Evolutionary conservation across 1,140 invertebrate species (phyloP).

Genomic region (Metaphire vulgaris): DNA sequence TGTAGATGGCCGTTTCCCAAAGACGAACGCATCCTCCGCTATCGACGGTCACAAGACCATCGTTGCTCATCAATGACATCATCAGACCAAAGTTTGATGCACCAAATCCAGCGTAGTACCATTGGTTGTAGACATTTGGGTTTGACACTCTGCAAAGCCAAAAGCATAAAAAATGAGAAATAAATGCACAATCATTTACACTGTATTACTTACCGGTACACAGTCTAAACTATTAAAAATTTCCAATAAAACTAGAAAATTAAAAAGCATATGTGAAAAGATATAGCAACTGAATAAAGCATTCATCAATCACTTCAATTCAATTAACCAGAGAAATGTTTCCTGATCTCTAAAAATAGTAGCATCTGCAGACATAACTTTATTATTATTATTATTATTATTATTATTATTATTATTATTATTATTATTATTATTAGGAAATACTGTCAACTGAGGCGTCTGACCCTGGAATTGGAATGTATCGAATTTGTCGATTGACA

Average conservation of each 20-base stretch:
- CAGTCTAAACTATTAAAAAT: no score
- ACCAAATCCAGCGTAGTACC: conserved; percentile 43
- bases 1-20: conserved; percentile 58
- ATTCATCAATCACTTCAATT: no score
- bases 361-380: no score
- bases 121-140: conserved; percentile 36
- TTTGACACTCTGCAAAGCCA: conserved; percentile 17
- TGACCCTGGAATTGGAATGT: conserved; percentile 58
- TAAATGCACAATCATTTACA: not conserved
- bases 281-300: no score
- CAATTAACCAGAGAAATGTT: no score
- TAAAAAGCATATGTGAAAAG: no score
- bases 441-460: not conserved
- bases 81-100: conserved; percentile 37
- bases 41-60: conserved; percentile 60
- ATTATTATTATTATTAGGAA: no score
- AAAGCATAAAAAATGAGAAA: not conserved
- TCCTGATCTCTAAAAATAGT: no score
- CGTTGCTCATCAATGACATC: conserved; percentile 51
- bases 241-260: no score
- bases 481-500: conserved; percentile 55
- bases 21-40: conserved; percentile 57
- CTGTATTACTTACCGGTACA: no score
- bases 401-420: no score
- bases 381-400: no score